These are phyloP conservation scores for Pedicia rivosa DNA, from an alignment of 2,888 invertebrate species.

Conservation along the genomic window DNA sequence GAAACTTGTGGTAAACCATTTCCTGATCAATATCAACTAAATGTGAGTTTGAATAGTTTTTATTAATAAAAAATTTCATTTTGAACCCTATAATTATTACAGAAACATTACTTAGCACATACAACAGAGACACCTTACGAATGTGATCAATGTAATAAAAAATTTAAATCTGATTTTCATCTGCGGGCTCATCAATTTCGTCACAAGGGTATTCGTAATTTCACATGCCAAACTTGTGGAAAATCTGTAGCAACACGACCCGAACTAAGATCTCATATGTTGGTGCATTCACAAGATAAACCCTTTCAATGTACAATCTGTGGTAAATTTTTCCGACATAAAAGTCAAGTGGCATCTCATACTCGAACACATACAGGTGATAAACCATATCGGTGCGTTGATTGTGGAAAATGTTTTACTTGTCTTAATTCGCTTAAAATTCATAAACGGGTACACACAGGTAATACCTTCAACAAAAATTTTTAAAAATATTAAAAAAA, in stretches of 20 bases:
- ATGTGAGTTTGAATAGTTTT: not conserved
- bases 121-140: constrained; percentile 1
- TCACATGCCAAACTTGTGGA: not conserved
- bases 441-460: too few relatives aligned
- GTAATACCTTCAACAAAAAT: too few relatives aligned
- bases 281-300: constrained; percentile 1
- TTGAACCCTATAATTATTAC: too few relatives aligned
- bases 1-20: constrained; percentile 1
- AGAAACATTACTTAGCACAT: constrained; percentile 1
- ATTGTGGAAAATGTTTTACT: too few relatives aligned
- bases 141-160: not conserved
- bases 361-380: not conserved
- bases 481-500: too few relatives aligned
- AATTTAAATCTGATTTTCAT: constrained; percentile 2
- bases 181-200: constrained; percentile 2
- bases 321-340: not conserved
- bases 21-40: not conserved
- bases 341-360: constrained; percentile 1
- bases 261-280: constrained; percentile 2
- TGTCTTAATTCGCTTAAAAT: too few relatives aligned
- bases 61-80: too few relatives aligned
- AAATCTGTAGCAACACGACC: not conserved
- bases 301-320: constrained; percentile 3
- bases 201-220: constrained; percentile 1
- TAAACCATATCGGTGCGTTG: too few relatives aligned